A percentile compares a stretch with the other conserved stretches of the same genome.
Evolutionary conservation across 2,113 vertebrate species (phyloP).

Genomic region (Bos indicus): DNA sequence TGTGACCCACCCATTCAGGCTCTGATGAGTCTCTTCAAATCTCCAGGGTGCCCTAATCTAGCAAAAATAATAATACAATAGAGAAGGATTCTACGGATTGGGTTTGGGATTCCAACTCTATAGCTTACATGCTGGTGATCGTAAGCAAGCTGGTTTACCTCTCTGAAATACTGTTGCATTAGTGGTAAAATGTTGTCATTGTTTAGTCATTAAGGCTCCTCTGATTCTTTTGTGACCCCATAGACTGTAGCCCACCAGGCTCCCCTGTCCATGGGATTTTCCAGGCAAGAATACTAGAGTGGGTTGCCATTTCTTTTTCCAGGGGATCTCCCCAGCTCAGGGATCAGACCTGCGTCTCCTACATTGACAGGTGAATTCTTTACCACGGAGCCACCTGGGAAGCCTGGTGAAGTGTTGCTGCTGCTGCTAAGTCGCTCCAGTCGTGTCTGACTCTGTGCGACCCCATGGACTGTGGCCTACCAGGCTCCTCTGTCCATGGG

Average conservation of each 20-base stretch:
- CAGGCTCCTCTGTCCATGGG: no score
- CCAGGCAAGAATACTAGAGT: background rate
- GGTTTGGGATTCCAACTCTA: background rate
- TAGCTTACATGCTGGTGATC: background rate
- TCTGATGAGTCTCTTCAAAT: conserved; percentile 10
- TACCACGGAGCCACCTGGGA: background rate
- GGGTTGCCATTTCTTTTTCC: background rate
- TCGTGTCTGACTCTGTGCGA: no score
- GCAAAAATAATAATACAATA: background rate
- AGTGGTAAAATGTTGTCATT: background rate
- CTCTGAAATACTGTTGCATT: background rate
- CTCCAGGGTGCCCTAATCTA: background rate
- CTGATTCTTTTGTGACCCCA: background rate
- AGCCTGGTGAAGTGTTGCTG: background rate
- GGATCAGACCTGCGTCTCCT: background rate
- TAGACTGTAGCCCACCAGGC: background rate
- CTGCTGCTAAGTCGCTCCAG: no score
- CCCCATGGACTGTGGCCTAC: no score
- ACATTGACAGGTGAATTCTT: background rate
- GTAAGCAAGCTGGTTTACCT: background rate
- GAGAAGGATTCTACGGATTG: background rate
- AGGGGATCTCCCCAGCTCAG: background rate
- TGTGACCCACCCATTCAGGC: conserved; percentile 54
- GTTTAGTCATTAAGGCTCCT: background rate
- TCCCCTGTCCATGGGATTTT: background rate